Conservation (phyloP, 1,140 invertebrate genomes). For the Chionoecetes opilio region DNA sequence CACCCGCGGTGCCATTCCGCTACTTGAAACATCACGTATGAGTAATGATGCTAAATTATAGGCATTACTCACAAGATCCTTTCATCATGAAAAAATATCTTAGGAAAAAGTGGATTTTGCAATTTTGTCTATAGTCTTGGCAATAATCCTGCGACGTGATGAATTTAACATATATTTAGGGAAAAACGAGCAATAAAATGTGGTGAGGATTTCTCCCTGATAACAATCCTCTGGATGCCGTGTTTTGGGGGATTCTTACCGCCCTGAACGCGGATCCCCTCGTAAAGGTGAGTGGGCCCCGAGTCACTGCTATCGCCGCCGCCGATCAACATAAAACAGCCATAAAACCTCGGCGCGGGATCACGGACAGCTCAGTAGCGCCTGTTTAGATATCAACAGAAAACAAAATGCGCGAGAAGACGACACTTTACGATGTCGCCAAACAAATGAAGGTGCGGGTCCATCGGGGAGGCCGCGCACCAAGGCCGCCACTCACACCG, state of each 20-base stretch:
- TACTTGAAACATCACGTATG: slow-evolving; percentile 70
- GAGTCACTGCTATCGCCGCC: slow-evolving; percentile 31
- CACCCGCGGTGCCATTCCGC: slow-evolving; percentile 19
- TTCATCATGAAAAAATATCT: slow-evolving; percentile 60
- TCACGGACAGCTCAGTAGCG: slow-evolving; percentile 35
- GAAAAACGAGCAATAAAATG: slow-evolving; percentile 58
- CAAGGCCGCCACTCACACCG: neutral
- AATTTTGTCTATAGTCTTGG: slow-evolving; percentile 40
- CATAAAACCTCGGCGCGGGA: slow-evolving; percentile 13
- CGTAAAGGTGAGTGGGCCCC: slow-evolving; percentile 9
- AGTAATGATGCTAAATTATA: slow-evolving; percentile 71
- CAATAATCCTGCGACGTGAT: slow-evolving; percentile 57
- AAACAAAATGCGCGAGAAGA: slow-evolving; percentile 29
- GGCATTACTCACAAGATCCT: slow-evolving; percentile 62
- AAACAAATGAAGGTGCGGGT: slow-evolving; percentile 36
- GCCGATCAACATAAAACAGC: slow-evolving; percentile 37
- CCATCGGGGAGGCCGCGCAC: neutral
- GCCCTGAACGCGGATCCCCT: neutral
- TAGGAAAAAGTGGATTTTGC: slow-evolving; percentile 56
- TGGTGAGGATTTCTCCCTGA: slow-evolving; percentile 13
- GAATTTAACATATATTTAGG: slow-evolving; percentile 53
- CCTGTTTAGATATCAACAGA: slow-evolving; percentile 55
- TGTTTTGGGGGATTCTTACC: neutral
- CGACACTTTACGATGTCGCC: slow-evolving; percentile 43
- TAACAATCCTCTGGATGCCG: neutral